phyloP scores from a whole-genome alignment of 1,140 invertebrate genomes.

The Drosophila tsacasi region DNA sequence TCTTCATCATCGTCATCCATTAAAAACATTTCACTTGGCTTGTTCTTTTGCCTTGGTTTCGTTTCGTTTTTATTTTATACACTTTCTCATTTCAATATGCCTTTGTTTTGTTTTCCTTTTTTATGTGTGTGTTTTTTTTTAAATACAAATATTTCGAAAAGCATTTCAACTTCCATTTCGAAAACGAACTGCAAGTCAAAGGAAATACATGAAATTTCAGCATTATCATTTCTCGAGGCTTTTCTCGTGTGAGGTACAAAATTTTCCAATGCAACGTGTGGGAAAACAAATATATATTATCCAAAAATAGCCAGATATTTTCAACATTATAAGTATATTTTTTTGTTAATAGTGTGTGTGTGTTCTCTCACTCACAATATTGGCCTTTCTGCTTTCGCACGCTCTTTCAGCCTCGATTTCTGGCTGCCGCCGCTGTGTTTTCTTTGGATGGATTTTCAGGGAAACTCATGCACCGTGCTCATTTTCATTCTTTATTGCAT shows the following conservation, averaged over 20 bases:
- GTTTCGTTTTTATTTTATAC: slow-evolving; percentile 13
- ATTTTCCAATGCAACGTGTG: slow-evolving; percentile 69
- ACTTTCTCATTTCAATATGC: slow-evolving; percentile 18
- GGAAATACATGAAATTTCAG: slow-evolving; percentile 18
- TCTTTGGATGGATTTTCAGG: slow-evolving; percentile 71
- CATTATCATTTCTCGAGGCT: slow-evolving; percentile 41
- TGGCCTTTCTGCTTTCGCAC: slow-evolving; percentile 69
- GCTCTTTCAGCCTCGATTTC: slow-evolving; percentile 34
- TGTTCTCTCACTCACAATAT: slow-evolving; percentile 74
- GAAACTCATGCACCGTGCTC: slow-evolving; percentile 75
- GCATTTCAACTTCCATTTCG: slow-evolving; percentile 21
- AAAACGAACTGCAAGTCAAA: slow-evolving; percentile 48
- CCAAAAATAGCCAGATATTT: slow-evolving; percentile 81
- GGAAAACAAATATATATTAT: slow-evolving; percentile 68
- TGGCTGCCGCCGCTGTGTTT: slow-evolving; percentile 28
- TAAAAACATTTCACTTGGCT: slow-evolving; percentile 69
- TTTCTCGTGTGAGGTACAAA: slow-evolving; percentile 40
- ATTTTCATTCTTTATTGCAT: slow-evolving; percentile 59
- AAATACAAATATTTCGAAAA: slow-evolving; percentile 37
- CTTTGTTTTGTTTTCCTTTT: slow-evolving; percentile 32
- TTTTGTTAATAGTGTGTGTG: slow-evolving; percentile 25
- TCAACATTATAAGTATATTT: slow-evolving; percentile 69
- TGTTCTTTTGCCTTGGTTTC: slow-evolving; percentile 50
- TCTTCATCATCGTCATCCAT: slow-evolving; percentile 40
- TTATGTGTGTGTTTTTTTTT: slow-evolving; percentile 6